These are phyloP conservation scores for Mycogona germanica DNA, from an alignment of 2,888 invertebrate genomes.

Conservation along the genomic window DNA sequence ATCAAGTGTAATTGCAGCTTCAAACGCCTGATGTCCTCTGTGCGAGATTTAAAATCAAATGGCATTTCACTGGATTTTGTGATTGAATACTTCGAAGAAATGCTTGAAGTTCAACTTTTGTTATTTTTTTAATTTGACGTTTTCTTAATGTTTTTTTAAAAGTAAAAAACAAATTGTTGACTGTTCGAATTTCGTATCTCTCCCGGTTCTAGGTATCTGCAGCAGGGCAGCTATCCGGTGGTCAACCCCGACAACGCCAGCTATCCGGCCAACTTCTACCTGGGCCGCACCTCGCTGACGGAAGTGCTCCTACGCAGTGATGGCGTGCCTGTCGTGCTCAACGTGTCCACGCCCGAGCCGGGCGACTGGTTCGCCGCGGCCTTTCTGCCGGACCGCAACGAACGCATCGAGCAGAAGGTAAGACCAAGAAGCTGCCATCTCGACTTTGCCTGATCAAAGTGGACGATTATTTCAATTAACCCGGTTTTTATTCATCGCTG, in stretches of 20 bases:
- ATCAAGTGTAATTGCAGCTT: neutral
- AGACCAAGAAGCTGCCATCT: constrained; percentile 6
- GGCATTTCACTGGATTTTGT: no score
- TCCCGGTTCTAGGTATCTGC: constrained; percentile 37
- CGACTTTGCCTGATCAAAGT: no score
- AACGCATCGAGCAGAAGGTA: constrained; percentile 27
- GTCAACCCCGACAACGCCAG: constrained; percentile 33
- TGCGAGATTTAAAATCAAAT: no score
- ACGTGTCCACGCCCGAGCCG: constrained; percentile 30
- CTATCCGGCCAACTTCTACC: constrained; percentile 32
- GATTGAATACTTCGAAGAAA: no score
- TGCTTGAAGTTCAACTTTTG: neutral
- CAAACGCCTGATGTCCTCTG: no score
- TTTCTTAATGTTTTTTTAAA: neutral
- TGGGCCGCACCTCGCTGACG: constrained; percentile 28
- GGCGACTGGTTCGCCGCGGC: constrained; percentile 35
- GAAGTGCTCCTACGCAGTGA: constrained; percentile 29
- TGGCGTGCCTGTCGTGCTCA: constrained; percentile 24
- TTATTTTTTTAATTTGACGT: neutral
- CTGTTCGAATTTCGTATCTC: neutral
- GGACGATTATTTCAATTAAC: neutral
- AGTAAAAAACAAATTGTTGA: neutral
- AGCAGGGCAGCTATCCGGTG: constrained; percentile 35
- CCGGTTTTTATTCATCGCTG: no score
- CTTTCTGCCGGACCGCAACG: constrained; percentile 40